A percentile compares a stretch with the other conserved stretches of the same genome.
Conservation (phyloP, 35 echinoderm and acorn worm species). For the Ptychodera flava region DNA sequence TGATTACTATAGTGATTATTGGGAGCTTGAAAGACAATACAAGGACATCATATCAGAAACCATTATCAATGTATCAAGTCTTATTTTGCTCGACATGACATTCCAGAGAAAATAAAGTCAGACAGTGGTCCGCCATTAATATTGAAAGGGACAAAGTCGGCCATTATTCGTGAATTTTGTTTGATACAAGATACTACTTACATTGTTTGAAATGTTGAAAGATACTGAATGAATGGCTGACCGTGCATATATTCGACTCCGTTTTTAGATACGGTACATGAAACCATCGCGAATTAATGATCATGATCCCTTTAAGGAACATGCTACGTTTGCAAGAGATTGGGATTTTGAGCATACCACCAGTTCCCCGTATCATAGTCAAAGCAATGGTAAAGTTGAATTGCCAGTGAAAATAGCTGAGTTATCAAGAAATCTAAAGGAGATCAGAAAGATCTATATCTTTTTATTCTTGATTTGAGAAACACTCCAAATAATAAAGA, state of each 20-base stretch:
- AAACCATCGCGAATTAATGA: too few relatives aligned
- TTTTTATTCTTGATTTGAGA: background rate
- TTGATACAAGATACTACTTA: too few relatives aligned
- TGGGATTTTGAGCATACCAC: conserved; percentile 31
- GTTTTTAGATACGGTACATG: too few relatives aligned
- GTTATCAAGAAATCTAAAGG: conserved; percentile 26
- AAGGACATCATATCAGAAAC: conserved; percentile 20
- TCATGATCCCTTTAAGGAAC: conserved; percentile 45
- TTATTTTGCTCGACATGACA: conserved; percentile 25
- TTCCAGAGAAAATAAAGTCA: conserved; percentile 38
- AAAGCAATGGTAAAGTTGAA: conserved; percentile 41
- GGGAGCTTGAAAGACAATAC: conserved; percentile 33
- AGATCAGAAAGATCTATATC: background rate
- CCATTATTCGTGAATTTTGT: too few relatives aligned
- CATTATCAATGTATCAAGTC: conserved; percentile 28
- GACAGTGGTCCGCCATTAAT: conserved; percentile 56
- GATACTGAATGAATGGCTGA: too few relatives aligned
- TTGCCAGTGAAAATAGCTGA: conserved; percentile 43
- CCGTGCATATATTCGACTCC: too few relatives aligned
- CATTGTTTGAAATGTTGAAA: too few relatives aligned
- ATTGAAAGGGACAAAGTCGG: too few relatives aligned
- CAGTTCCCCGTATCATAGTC: conserved; percentile 30
- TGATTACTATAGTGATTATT: conserved; percentile 35
- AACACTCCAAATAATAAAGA: conserved; percentile 11
- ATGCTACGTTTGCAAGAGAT: conserved; percentile 24